Evolutionary conservation across 2,797 vertebrate species (phyloP), one percentile per base, ranked within the genome.

Genomic region (Phrynocephalus forsythii): DNA sequence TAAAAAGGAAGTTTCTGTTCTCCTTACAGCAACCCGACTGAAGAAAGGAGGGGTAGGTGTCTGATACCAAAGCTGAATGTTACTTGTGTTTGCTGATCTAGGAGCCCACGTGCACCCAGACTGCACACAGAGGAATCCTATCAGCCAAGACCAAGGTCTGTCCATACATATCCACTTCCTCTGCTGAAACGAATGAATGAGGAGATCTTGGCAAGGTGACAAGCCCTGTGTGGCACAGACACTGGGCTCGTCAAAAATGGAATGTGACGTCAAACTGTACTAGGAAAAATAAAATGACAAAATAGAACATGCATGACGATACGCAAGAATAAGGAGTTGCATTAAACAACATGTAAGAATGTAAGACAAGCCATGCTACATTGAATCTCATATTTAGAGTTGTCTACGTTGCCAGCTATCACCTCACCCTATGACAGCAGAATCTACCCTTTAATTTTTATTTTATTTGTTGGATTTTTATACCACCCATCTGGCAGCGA

Each of bases 181-280:
- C 63, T 44, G 9, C 81, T 82, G 44, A 82, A 82, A 68, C 38
- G 73, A 79, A 69, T 68, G 73, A 83, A 52, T 76, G 82, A 50
- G 18, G 48, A 87, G 30, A 9, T 9, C 10, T 44, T 86, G 48
- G 50, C 52, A 33, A 71, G 8, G 24, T 24, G 44, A 82, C 60
- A 6, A 52, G 26, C 71, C 33, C 20, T 13, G 1, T 33, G 13
- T 33, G 22, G 73, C 66, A 4, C 33, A 66, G 38, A 28, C 20
- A 16, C 3, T 11, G 16, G 38, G 3, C 15, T 52, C 60, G 22
- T 28, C 3, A 85, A 26, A 48, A 67, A 48, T 85, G 38, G 15
- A 77, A n/a, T 48, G 6, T 67, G 66, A 66, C n/a, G 13, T 66
- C 33, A 75, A 33, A 82, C 26, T 76, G 22, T 30, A n/a, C 8